Percentiles rank a stretch among this genome's conserved stretches.
These are phyloP conservation scores for Ophion ellenae DNA, from an alignment of 2,888 invertebrate species.

Conservation along the genomic window DNA sequence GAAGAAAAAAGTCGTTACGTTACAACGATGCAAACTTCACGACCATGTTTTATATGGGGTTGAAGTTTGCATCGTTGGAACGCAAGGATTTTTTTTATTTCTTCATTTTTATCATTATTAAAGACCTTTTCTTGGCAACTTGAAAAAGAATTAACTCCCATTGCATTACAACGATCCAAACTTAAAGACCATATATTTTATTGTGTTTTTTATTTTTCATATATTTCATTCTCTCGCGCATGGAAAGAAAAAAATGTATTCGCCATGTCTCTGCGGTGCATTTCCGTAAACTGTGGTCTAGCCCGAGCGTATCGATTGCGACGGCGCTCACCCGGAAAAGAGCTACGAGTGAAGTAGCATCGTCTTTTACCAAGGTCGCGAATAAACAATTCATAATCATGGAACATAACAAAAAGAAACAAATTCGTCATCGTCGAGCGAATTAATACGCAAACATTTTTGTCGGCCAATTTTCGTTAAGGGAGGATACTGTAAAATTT, in stretches of 20 bases:
- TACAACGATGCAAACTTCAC: too few relatives aligned
- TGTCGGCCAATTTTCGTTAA: too few relatives aligned
- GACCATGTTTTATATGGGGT: too few relatives aligned
- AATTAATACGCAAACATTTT: background rate
- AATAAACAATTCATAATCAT: slow-evolving; percentile 52
- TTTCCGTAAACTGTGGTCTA: slow-evolving; percentile 32
- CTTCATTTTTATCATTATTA: background rate
- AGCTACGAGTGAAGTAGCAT: slow-evolving; percentile 28
- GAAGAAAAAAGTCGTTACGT: too few relatives aligned
- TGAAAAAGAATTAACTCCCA: background rate
- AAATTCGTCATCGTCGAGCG: background rate
- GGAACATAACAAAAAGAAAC: background rate
- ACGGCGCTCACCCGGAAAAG: slow-evolving; percentile 41
- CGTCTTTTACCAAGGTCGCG: slow-evolving; percentile 55
- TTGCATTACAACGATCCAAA: background rate
- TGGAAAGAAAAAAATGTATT: background rate
- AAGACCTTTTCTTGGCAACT: background rate
- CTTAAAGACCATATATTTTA: background rate
- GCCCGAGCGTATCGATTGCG: slow-evolving; percentile 56
- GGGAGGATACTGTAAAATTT: too few relatives aligned
- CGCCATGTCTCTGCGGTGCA: background rate
- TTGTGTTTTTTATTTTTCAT: background rate
- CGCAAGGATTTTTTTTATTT: background rate
- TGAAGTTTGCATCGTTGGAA: too few relatives aligned
- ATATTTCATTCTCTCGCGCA: background rate